Conservation (phyloP, 2,113 vertebrate genomes). For the Ochotona princeps region DNA sequence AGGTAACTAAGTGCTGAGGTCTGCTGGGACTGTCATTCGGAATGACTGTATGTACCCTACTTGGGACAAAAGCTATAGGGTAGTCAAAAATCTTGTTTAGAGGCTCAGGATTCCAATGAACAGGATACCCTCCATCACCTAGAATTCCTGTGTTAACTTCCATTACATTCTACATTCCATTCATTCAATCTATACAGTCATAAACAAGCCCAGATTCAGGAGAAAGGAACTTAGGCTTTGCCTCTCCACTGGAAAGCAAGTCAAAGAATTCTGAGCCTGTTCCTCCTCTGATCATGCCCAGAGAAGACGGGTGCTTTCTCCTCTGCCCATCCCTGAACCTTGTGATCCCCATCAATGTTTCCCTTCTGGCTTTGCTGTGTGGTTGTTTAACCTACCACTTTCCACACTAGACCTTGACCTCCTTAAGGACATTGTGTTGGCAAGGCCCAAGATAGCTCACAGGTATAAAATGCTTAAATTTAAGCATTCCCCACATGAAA, state of each 20-base stretch:
- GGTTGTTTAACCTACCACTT: not conserved
- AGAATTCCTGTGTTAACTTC: not conserved
- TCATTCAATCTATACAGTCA: not conserved
- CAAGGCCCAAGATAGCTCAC: not conserved
- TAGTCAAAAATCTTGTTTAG: no score
- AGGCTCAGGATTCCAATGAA: not conserved
- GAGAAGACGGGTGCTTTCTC: not conserved
- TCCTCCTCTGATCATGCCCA: not conserved
- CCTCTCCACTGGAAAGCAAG: not conserved
- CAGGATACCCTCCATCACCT: not conserved
- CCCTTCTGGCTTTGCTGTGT: not conserved
- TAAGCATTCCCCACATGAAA: not conserved
- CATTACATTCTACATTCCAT: not conserved
- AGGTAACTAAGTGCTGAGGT: not conserved
- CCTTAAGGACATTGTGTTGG: not conserved
- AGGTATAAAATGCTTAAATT: not conserved
- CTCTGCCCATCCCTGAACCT: not conserved
- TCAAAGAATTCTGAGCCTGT: not conserved
- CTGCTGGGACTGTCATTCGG: not conserved
- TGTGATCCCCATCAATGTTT: not conserved
- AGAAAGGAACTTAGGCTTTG: not conserved
- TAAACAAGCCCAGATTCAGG: not conserved
- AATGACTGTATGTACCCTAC: accelerated
- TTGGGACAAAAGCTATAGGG: accelerated
- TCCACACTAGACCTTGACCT: not conserved